These are phyloP conservation scores for Chelonus formosanus DNA, from an alignment of 2,888 invertebrate species.

Conservation along the genomic window DNA sequence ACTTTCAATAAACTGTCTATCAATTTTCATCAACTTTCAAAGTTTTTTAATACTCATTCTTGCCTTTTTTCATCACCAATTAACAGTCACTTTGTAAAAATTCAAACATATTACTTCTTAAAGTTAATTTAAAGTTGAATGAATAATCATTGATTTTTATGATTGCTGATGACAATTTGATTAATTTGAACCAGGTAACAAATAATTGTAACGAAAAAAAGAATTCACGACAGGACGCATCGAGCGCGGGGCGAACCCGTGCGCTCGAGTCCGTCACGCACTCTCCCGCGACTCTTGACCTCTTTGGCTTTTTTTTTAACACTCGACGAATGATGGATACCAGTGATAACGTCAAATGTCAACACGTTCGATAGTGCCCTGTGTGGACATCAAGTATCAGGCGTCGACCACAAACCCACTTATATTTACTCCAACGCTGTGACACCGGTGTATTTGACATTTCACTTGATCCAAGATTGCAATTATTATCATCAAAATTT, in stretches of 20 bases:
- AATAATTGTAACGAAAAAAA: background rate
- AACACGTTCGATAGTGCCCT: conserved; percentile 28
- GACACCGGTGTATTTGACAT: conserved; percentile 39
- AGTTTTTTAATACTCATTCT: no score
- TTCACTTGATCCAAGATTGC: conserved; percentile 20
- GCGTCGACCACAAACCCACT: conserved; percentile 25
- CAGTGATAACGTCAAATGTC: conserved; percentile 23
- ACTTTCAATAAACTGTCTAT: background rate
- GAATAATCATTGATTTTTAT: no score
- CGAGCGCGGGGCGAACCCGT: conserved; percentile 33
- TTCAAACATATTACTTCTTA: no score
- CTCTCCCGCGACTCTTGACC: conserved; percentile 33
- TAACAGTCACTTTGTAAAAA: no score
- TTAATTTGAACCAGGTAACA: no score
- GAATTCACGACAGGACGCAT: conserved; percentile 17
- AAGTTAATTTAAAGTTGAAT: no score
- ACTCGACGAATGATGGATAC: conserved; percentile 20
- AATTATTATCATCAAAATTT: conserved; percentile 23
- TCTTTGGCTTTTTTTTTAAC: conserved; percentile 21
- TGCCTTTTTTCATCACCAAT: no score
- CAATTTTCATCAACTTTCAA: background rate
- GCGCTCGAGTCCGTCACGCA: conserved; percentile 34
- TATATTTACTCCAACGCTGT: conserved; percentile 37
- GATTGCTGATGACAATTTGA: no score
- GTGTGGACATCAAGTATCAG: conserved; percentile 23